These are phyloP conservation scores for Andrena chrysosceles DNA, from an alignment of 2,888 invertebrate species.

Conservation along the genomic window DNA sequence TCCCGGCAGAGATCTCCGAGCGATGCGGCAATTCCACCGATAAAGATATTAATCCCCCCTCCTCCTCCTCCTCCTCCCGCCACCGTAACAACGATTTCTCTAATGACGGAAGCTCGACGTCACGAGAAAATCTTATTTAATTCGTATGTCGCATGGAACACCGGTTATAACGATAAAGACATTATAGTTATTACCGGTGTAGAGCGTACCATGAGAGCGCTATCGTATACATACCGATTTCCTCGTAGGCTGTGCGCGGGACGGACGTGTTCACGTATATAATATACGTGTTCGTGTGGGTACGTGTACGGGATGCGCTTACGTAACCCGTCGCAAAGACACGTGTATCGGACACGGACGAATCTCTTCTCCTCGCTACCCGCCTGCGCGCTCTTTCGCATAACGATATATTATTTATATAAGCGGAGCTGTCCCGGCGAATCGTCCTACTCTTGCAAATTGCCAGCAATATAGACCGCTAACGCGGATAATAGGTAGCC, in stretches of 20 bases:
- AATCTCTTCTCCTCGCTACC: constrained; percentile 28
- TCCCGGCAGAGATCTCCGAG: constrained; percentile 12
- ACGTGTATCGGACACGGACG: constrained; percentile 64
- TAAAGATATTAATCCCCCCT: constrained; percentile 39
- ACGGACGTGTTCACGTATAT: constrained; percentile 9
- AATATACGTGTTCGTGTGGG: neutral
- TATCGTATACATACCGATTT: constrained; percentile 62
- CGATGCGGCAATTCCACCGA: constrained; percentile 9
- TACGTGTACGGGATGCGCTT: constrained; percentile 54
- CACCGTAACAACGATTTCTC: constrained; percentile 16
- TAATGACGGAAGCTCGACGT: constrained; percentile 41
- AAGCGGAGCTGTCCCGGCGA: constrained; percentile 68
- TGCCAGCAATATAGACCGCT: constrained; percentile 59
- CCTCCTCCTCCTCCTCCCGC: too few relatives aligned
- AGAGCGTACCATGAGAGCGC: constrained; percentile 43
- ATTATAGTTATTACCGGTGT: constrained; percentile 39
- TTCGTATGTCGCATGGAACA: constrained; percentile 49
- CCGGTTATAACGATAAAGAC: constrained; percentile 56
- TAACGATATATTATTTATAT: constrained; percentile 76
- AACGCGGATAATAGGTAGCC: constrained; percentile 52
- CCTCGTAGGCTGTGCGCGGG: constrained; percentile 17
- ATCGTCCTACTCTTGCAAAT: constrained; percentile 70
- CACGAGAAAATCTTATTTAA: constrained; percentile 48
- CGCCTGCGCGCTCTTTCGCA: constrained; percentile 63
- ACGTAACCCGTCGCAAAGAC: constrained; percentile 67